phyloP scores from a whole-genome alignment of 1,140 invertebrate genomes.

The Nixonia krombeini region DNA sequence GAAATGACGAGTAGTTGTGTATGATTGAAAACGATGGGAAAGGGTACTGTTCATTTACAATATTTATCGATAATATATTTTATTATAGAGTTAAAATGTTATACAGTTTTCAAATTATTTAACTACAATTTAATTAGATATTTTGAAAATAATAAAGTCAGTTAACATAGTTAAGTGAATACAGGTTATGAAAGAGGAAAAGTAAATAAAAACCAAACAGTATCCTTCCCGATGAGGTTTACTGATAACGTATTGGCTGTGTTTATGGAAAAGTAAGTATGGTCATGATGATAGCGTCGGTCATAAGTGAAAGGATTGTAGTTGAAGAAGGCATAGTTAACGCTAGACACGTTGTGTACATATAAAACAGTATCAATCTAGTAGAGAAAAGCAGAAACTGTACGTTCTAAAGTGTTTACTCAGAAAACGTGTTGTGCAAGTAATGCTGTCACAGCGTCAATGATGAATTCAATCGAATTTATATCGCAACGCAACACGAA shows the following conservation, averaged over 20 bases:
- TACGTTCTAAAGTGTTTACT: conserved; percentile 53
- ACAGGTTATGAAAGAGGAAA: too few relatives aligned
- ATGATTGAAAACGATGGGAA: conserved; percentile 24
- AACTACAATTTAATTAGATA: too few relatives aligned
- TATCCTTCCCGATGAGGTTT: conserved; percentile 1
- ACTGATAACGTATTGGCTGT: conserved; percentile 11
- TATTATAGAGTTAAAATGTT: too few relatives aligned
- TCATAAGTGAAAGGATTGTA: conserved; percentile 40
- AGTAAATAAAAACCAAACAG: too few relatives aligned
- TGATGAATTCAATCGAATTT: conserved; percentile 62
- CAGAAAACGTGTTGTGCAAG: conserved; percentile 61
- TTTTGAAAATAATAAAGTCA: too few relatives aligned
- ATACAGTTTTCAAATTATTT: too few relatives aligned
- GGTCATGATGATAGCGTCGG: conserved; percentile 22
- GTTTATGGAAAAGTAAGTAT: conserved; percentile 17
- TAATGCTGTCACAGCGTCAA: conserved; percentile 58
- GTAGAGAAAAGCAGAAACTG: conserved; percentile 47
- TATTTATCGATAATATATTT: too few relatives aligned
- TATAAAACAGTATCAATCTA: conserved; percentile 61
- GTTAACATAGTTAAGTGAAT: too few relatives aligned
- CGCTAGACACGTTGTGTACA: conserved; percentile 68
- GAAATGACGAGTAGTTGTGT: conserved; percentile 26
- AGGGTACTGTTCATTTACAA: too few relatives aligned
- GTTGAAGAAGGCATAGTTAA: conserved; percentile 61
- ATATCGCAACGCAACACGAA: conserved; percentile 22